phyloP scores from a whole-genome alignment of 2,113 vertebrate species.

The Xiphophorus hellerii region DNA sequence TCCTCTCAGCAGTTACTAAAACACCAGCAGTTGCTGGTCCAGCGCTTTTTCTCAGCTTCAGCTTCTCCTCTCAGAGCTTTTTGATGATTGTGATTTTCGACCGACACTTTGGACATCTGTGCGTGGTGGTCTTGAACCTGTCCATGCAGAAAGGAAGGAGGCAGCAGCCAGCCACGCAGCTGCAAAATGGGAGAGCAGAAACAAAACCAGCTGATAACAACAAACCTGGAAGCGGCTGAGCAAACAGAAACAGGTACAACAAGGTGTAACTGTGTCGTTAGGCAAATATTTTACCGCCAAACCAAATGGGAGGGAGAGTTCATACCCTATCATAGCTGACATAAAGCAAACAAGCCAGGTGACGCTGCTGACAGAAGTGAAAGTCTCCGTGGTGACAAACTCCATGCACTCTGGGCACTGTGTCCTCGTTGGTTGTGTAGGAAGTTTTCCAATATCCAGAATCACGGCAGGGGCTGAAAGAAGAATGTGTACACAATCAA shows the following conservation, averaged over 20 bases:
- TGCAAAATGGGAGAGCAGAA: slow-evolving; percentile 30
- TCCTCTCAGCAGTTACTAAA: not conserved
- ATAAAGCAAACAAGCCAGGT: slow-evolving; percentile 68
- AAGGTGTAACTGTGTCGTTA: not conserved
- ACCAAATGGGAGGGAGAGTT: not conserved
- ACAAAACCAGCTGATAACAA: not conserved
- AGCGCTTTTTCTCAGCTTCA: not conserved
- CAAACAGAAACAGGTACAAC: slow-evolving; percentile 3
- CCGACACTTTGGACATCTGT: slow-evolving; percentile 76
- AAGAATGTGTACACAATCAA: not conserved
- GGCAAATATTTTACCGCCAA: slow-evolving; percentile 21
- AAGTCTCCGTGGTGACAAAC: slow-evolving; percentile 68
- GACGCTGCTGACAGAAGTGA: slow-evolving; percentile 36
- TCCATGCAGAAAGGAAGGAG: slow-evolving; percentile 74
- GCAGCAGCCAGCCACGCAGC: slow-evolving; percentile 77
- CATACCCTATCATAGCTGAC: slow-evolving; percentile 61
- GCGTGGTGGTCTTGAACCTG: slow-evolving; percentile 59
- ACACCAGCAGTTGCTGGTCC: not conserved
- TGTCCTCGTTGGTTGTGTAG: slow-evolving; percentile 46
- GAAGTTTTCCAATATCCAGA: slow-evolving; percentile 58
- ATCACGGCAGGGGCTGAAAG: slow-evolving; percentile 70
- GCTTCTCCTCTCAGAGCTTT: slow-evolving; percentile 58
- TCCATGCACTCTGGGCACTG: slow-evolving; percentile 73
- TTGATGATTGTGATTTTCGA: slow-evolving; percentile 47
- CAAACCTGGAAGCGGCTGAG: not conserved